phyloP scores from a whole-genome alignment of 2,888 invertebrate genomes.

The Metacarcinus magister region DNA sequence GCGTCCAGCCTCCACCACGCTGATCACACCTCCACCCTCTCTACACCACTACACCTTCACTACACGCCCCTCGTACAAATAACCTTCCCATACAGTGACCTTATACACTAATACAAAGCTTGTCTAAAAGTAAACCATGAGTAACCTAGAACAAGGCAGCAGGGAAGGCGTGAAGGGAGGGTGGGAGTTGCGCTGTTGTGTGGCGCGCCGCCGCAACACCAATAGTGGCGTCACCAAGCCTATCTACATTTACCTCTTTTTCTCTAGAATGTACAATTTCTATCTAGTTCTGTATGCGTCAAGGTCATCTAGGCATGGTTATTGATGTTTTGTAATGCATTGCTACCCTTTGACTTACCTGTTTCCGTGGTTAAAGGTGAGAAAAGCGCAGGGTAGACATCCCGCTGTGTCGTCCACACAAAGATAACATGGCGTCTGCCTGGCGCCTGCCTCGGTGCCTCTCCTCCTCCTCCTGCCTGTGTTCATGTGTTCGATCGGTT shows the following conservation, averaged over 20 bases:
- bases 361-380: not conserved
- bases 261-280: not conserved
- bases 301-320: not conserved
- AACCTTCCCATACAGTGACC: no score
- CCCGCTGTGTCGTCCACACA: constrained; percentile 56
- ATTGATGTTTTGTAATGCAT: not conserved
- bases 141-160: not conserved
- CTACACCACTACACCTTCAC: no score
- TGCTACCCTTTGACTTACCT: not conserved
- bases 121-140: not conserved
- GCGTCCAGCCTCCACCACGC: no score
- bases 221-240: not conserved
- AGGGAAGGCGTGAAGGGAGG: not conserved
- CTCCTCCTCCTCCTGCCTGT: not conserved
- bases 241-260: not conserved
- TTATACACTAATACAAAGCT: no score
- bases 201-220: not conserved
- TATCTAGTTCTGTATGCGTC: not conserved
- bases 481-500: no score
- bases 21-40: no score
- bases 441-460: not conserved
- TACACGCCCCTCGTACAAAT: no score
- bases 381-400: constrained; percentile 46
- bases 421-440: constrained; percentile 75
- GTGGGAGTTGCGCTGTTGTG: not conserved